A percentile compares a stretch with the other conserved stretches of the same genome.
Conservation (phyloP, 2,113 vertebrate species). For the Hydropotes inermis region DNA sequence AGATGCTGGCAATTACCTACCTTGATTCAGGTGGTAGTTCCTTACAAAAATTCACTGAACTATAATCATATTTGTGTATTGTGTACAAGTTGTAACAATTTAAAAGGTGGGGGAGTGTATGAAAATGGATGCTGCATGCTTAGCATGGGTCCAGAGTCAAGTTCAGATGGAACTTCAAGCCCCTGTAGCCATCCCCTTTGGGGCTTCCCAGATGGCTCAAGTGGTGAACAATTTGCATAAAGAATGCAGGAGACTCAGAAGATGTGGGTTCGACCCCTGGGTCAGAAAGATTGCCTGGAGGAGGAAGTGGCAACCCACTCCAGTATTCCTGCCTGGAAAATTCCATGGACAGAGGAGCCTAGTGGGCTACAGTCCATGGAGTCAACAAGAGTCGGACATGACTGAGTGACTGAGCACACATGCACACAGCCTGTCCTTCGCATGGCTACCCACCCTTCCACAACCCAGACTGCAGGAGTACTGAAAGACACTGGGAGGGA, state of each 20-base stretch:
- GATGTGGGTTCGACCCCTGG: neutral
- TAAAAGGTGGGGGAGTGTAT: neutral
- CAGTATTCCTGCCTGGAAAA: neutral
- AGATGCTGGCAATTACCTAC: neutral
- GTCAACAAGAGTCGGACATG: neutral
- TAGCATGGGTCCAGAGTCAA: neutral
- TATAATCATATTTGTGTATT: neutral
- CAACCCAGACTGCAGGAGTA: neutral
- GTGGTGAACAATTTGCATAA: neutral
- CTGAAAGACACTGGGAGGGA: neutral
- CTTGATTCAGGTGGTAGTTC: neutral
- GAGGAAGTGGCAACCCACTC: neutral
- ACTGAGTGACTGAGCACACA: neutral
- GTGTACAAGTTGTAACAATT: neutral
- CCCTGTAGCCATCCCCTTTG: neutral
- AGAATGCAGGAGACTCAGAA: neutral
- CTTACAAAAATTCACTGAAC: neutral
- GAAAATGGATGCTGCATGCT: neutral
- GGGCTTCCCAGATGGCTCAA: neutral
- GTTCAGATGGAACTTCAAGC: neutral
- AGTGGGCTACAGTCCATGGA: neutral
- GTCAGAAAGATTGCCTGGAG: neutral
- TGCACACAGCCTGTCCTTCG: neutral
- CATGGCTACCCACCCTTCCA: neutral
- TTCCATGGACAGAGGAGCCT: neutral